Percentiles rank a stretch among this genome's conserved stretches.
Evolutionary conservation across 2,113 vertebrate genomes (phyloP).

Genomic region (Pomatorhinus ruficollis): DNA sequence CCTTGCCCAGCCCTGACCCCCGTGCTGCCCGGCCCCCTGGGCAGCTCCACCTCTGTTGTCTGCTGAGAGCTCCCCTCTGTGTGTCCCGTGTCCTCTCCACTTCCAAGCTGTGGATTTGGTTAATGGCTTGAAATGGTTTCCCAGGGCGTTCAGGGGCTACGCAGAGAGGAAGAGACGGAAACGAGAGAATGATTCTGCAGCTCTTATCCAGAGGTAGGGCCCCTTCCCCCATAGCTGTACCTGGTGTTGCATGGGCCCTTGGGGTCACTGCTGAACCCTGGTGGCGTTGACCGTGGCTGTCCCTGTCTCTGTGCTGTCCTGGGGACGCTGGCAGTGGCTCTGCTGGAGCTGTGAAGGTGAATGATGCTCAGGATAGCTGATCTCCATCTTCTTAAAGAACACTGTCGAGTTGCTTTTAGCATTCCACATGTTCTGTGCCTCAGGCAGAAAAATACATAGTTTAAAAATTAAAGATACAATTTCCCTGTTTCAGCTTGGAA

Average conservation of each 20-base stretch:
- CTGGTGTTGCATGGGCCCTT: slow-evolving; percentile 48
- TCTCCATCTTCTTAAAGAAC: neutral
- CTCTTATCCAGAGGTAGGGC: slow-evolving; percentile 94
- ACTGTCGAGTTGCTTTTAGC: neutral
- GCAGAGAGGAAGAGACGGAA: slow-evolving; percentile 96
- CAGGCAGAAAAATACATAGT: neutral
- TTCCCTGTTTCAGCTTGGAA: neutral
- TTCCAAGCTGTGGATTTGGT: slow-evolving; percentile 57
- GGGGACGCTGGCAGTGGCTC: neutral
- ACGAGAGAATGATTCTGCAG: slow-evolving; percentile 89
- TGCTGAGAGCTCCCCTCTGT: slow-evolving; percentile 13
- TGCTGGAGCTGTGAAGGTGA: neutral
- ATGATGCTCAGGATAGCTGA: neutral
- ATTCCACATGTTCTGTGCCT: neutral
- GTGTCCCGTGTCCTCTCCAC: slow-evolving; percentile 32
- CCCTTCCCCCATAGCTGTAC: slow-evolving; percentile 64
- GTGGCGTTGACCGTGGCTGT: neutral
- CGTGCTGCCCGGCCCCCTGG: neutral
- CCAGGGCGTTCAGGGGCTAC: slow-evolving; percentile 96
- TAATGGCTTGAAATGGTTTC: slow-evolving; percentile 80
- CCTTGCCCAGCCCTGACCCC: neutral
- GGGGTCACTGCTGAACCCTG: neutral
- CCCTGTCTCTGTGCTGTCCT: slow-evolving; percentile 60
- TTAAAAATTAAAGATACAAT: neutral
- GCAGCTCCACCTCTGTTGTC: neutral